A percentile compares a stretch with the other conserved stretches of the same genome.
Evolutionary conservation across 2,888 invertebrate genomes (phyloP).

Genomic region (Adelognathus sp.): DNA sequence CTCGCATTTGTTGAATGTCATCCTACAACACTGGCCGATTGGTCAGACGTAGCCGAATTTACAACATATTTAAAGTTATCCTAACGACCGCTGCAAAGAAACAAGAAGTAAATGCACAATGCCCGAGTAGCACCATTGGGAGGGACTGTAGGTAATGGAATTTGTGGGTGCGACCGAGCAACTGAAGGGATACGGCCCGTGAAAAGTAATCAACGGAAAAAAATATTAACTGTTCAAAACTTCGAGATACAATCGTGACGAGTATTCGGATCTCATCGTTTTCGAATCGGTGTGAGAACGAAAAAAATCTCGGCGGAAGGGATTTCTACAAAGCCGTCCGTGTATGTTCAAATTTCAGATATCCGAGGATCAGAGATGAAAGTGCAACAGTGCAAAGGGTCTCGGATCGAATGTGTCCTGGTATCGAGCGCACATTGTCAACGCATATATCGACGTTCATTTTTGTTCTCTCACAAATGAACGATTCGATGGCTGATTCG

Average conservation of each 20-base stretch:
- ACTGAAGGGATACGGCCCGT: too few species aligned
- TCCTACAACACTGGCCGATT: too few species aligned
- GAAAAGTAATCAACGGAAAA: neutral
- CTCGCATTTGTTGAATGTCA: too few species aligned
- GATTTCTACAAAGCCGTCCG: neutral
- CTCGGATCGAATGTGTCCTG: neutral
- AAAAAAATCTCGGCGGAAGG: neutral
- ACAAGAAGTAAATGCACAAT: too few species aligned
- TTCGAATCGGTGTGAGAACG: neutral
- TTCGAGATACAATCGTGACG: conserved; percentile 19
- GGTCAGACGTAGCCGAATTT: too few species aligned
- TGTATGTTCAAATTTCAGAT: conserved; percentile 35
- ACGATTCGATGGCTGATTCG: neutral
- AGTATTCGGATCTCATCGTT: conserved; percentile 30
- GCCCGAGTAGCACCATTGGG: too few species aligned
- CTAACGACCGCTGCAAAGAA: too few species aligned
- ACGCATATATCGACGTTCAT: neutral
- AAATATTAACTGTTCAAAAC: neutral
- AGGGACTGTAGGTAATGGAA: too few species aligned
- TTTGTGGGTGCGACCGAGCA: too few species aligned
- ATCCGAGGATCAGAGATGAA: neutral
- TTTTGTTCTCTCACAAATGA: neutral
- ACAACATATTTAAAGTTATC: too few species aligned
- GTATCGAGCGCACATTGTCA: too few species aligned
- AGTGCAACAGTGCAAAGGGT: neutral